Evolutionary conservation across 2,797 vertebrate genomes (phyloP), one percentile per base, ranked within the genome.

Genomic region (Perodicticus potto): DNA sequence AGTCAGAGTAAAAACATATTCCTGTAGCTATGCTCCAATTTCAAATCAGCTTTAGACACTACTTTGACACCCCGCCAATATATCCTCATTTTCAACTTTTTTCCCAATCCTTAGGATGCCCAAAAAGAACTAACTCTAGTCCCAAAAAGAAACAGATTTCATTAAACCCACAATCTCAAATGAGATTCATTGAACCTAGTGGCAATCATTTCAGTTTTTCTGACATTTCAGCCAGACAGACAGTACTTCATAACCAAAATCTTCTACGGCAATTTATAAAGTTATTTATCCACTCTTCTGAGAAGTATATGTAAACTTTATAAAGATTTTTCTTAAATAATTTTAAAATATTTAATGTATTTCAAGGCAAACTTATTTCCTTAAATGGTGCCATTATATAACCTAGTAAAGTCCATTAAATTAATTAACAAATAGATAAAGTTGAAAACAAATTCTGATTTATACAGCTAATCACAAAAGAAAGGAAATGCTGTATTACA

Each of bases 401-500:
- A 94, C 25, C 16, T 69, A 73, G 49, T 49, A 49, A 49, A 49
- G 73, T n/a, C 43, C 32, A 78, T 0, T 70, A 95, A 82, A 96
- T n/a, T 43, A 86, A 83, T 63, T 72, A 76, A 96, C 59, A 78
- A 70, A 74, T 5, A 53, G 45, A 55, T 45, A 73, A 93, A 85
- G n/a, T 74, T 84, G 34, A 34, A 57, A 87, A 53, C 73, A 77
- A n/a, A 40, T 87, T 96, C 87, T 96, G 78, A 63, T 77, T 94
- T 95, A 91, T 19, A 96, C 11, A 90, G 45, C 89, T 61, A 85
- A 90, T 59, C 67, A 94, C 16, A 55, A 86, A 73, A 85, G 70
- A 96, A 97, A 97, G 89, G 90, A 97, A 97, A 96, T 49, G 94
- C 63, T 85, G 53, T 96, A 20, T 45, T 96, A 93, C 43, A 95